A percentile compares a stretch with the other conserved stretches of the same genome.
Conservation (phyloP, 2,113 vertebrate species). For the Mesoclemmys tuberculata region DNA sequence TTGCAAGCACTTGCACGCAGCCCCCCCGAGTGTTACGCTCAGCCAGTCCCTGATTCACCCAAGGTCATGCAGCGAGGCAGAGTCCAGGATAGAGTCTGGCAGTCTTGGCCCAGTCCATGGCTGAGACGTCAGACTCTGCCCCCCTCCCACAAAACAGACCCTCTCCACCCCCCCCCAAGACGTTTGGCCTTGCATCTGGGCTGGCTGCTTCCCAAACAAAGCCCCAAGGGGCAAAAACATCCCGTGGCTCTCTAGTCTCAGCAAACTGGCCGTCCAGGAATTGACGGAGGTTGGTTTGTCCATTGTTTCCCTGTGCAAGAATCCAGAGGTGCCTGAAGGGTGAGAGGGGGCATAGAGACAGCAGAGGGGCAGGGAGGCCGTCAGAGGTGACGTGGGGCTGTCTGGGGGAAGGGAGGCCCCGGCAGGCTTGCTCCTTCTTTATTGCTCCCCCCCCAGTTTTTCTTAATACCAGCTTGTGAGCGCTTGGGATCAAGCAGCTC, state of each 20-base stretch:
- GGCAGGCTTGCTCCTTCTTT: neutral
- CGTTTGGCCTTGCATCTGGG: neutral
- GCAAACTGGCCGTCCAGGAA: neutral
- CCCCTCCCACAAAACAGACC: rapidly evolving
- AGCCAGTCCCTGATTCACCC: neutral
- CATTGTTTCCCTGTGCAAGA: neutral
- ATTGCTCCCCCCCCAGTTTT: neutral
- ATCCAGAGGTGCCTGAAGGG: neutral
- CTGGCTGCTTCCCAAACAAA: neutral
- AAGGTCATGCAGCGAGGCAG: neutral
- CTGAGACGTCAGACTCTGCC: neutral
- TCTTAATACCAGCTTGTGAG: neutral
- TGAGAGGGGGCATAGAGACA: too few species aligned
- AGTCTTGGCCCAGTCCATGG: neutral
- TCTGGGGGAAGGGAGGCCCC: neutral
- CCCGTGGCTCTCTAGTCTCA: neutral
- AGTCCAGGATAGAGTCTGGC: neutral
- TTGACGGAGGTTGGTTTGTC: neutral
- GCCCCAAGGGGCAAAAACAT: neutral
- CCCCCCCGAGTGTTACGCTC: neutral
- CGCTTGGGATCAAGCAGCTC: neutral
- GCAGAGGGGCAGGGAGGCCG: neutral
- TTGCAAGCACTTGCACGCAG: too few species aligned
- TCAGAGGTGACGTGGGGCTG: neutral
- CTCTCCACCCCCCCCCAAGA: rapidly evolving